These are phyloP conservation scores for Triplophysa rosa DNA, from an alignment of 2,113 vertebrate genomes.

Conservation along the genomic window DNA sequence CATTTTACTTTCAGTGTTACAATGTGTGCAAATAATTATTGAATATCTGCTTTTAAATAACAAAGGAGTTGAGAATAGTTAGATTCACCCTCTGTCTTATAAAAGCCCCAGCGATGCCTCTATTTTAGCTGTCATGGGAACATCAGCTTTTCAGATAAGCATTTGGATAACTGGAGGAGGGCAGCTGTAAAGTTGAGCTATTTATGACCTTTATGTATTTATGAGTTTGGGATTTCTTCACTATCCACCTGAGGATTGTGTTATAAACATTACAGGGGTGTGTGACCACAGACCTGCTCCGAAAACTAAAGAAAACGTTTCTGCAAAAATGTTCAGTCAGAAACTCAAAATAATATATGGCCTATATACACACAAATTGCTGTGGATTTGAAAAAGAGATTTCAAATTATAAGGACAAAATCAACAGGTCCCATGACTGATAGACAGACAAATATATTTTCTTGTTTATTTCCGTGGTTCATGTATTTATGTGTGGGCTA, in stretches of 20 bases:
- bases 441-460: no score
- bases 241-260: constrained; percentile 12
- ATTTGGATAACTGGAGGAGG: constrained; percentile 35
- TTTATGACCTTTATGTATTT: constrained; percentile 60
- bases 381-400: no score
- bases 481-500: no score
- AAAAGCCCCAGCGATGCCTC: constrained; percentile 22
- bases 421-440: no score
- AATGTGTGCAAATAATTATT: neutral
- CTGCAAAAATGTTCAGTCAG: no score
- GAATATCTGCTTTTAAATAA: constrained; percentile 11
- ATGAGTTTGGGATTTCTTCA: constrained; percentile 38
- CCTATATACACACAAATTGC: no score
- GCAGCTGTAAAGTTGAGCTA: constrained; percentile 46
- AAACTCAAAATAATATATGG: no score
- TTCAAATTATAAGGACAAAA: no score
- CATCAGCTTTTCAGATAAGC: constrained; percentile 36
- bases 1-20: neutral
- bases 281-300: no score
- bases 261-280: constrained; percentile 5
- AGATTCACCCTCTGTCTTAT: constrained; percentile 11
- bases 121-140: constrained; percentile 54
- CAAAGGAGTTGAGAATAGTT: constrained; percentile 23
- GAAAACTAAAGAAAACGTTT: neutral
- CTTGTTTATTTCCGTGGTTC: no score